These are phyloP conservation scores for Xestia xanthographa DNA, from an alignment of 2,888 invertebrate genomes.

Conservation along the genomic window DNA sequence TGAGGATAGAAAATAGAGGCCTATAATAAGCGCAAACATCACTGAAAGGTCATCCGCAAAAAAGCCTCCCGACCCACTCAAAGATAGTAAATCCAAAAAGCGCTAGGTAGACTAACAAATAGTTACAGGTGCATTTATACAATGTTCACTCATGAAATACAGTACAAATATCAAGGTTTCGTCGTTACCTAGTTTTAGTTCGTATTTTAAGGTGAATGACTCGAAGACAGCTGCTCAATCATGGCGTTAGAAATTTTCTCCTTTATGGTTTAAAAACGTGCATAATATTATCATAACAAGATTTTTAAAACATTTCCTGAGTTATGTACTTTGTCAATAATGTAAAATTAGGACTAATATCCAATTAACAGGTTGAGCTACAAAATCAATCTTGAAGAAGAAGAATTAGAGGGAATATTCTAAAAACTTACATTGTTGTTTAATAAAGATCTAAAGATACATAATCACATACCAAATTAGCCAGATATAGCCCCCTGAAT, in stretches of 20 bases:
- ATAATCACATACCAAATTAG: neutral
- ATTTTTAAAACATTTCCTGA: neutral
- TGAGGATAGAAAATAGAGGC: neutral
- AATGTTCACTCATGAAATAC: too few relatives aligned
- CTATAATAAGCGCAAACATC: too few relatives aligned
- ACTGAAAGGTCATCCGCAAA: neutral
- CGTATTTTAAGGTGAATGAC: constrained; percentile 31
- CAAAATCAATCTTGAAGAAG: neutral
- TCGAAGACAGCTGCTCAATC: constrained; percentile 19
- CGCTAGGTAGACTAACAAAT: too few relatives aligned
- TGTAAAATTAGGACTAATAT: neutral
- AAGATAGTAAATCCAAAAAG: too few relatives aligned
- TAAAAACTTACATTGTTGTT: neutral
- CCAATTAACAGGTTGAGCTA: neutral
- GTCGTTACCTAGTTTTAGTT: neutral
- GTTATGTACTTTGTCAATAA: neutral
- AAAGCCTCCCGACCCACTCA: too few relatives aligned
- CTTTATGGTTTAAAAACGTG: neutral
- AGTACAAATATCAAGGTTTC: neutral
- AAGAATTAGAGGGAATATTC: neutral
- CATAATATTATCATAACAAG: neutral
- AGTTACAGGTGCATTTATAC: too few relatives aligned
- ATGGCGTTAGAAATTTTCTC: neutral
- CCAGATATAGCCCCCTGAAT: neutral
- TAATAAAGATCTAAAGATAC: neutral